A percentile compares a stretch with the other conserved stretches of the same genome.
Conservation (phyloP, 1,140 invertebrate species). For the Thaumetopoea pityocampa region DNA sequence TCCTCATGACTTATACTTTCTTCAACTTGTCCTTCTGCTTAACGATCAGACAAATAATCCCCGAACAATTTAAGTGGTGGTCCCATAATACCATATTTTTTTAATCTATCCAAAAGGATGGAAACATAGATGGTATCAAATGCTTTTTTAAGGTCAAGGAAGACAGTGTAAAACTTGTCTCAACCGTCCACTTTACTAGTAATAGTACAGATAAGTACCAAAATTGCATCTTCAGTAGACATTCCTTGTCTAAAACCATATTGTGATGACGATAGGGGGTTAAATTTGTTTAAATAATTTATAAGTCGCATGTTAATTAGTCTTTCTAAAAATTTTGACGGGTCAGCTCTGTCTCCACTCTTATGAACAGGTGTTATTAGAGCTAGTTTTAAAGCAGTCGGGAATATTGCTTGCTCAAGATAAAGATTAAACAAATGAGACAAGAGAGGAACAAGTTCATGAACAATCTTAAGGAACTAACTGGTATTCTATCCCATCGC, state of each 20-base stretch:
- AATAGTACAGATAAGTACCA: conserved; percentile 13
- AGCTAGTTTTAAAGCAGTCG: too few relatives aligned
- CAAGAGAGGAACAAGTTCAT: conserved; percentile 1
- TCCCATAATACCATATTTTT: conserved; percentile 9
- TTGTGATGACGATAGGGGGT: too few relatives aligned
- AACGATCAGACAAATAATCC: conserved; percentile 1
- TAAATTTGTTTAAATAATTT: too few relatives aligned
- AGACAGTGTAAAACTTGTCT: conserved; percentile 12
- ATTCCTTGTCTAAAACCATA: conserved; percentile 39
- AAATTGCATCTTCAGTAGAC: conserved; percentile 40
- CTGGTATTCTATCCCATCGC: conserved; percentile 16
- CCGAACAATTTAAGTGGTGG: conserved; percentile 2
- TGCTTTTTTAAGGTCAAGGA: conserved; percentile 11
- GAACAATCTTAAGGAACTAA: conserved; percentile 8
- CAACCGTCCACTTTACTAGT: conserved; percentile 10
- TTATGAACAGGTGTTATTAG: too few relatives aligned
- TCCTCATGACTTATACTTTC: conserved; percentile 1
- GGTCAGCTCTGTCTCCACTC: too few relatives aligned
- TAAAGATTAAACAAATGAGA: conserved; percentile 9
- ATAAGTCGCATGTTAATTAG: too few relatives aligned
- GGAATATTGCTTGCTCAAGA: too few relatives aligned
- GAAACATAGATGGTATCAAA: conserved; percentile 12
- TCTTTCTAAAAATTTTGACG: too few relatives aligned
- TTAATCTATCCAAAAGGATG: conserved; percentile 7
- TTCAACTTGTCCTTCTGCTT: conserved; percentile 1